These are phyloP conservation scores for Tetramorium bicarinatum DNA, from an alignment of 2,888 invertebrate species.

Conservation along the genomic window DNA sequence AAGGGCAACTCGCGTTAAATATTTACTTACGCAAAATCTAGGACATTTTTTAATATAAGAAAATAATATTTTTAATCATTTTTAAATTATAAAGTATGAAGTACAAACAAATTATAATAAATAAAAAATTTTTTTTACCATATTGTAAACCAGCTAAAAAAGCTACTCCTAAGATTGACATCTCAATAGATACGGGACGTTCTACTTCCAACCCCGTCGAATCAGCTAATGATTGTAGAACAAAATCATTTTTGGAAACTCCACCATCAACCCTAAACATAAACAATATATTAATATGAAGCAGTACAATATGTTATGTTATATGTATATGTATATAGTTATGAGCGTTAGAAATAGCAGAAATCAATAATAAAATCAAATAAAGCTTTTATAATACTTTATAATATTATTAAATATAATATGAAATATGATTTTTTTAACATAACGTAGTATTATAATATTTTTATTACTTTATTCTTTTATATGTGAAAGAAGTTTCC, in stretches of 20 bases:
- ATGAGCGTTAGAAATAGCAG: neutral
- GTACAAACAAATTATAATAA: conserved; percentile 5
- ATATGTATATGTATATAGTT: neutral
- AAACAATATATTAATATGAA: neutral
- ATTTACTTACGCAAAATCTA: neutral
- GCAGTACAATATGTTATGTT: neutral
- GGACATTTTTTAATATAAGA: neutral
- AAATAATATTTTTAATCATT: neutral
- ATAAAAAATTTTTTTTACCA: conserved; percentile 87
- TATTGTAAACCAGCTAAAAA: conserved; percentile 93
- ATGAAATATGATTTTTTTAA: neutral
- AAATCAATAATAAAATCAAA: neutral
- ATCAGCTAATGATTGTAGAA: conserved; percentile 95
- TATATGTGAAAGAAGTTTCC: conserved; percentile 90
- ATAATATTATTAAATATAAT: neutral
- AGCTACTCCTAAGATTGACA: conserved; percentile 95
- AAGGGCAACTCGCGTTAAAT: neutral
- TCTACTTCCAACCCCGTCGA: conserved; percentile 92
- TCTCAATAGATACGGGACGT: conserved; percentile 91
- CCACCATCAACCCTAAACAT: conserved; percentile 95
- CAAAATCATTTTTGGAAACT: conserved; percentile 97
- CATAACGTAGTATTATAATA: neutral
- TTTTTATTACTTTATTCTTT: conserved; percentile 89
- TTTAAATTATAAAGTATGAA: neutral
- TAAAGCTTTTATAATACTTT: neutral